Percentiles rank a stretch among this genome's conserved stretches.
Conservation (phyloP, 2,888 invertebrate species). For the Thera obeliscata region DNA sequence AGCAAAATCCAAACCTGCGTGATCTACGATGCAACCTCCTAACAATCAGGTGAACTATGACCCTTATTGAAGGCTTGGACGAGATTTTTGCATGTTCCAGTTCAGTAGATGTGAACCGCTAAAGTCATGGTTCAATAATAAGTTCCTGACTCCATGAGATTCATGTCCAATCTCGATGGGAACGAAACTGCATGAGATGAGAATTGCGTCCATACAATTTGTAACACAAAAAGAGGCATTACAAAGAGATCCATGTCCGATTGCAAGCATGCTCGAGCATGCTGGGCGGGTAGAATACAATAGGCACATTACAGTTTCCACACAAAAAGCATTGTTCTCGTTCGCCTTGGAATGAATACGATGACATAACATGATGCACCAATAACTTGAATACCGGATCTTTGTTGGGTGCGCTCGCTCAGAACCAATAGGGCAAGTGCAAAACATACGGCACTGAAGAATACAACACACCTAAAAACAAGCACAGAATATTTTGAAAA, state of each 20-base stretch:
- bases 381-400: constrained; percentile 40
- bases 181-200: constrained; percentile 24
- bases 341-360: constrained; percentile 35
- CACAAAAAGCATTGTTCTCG: constrained; percentile 39
- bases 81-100: constrained; percentile 3
- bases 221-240: constrained; percentile 16
- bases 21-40: background rate
- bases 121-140: constrained; percentile 15
- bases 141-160: constrained; percentile 18
- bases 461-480: too few species aligned
- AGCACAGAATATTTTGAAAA: too few species aligned
- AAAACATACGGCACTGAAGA: too few species aligned
- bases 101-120: constrained; percentile 6
- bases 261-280: constrained; percentile 16
- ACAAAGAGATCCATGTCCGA: constrained; percentile 26
- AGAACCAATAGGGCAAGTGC: constrained; percentile 7
- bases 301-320: constrained; percentile 38
- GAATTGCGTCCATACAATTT: constrained; percentile 14
- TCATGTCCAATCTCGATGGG: constrained; percentile 14
- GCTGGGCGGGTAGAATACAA: constrained; percentile 33
- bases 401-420: constrained; percentile 44
- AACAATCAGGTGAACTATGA: background rate
- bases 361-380: constrained; percentile 41
- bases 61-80: background rate
- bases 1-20: background rate